These are phyloP conservation scores for Desoria tigrina DNA, from an alignment of 2,888 invertebrate genomes.

Conservation along the genomic window DNA sequence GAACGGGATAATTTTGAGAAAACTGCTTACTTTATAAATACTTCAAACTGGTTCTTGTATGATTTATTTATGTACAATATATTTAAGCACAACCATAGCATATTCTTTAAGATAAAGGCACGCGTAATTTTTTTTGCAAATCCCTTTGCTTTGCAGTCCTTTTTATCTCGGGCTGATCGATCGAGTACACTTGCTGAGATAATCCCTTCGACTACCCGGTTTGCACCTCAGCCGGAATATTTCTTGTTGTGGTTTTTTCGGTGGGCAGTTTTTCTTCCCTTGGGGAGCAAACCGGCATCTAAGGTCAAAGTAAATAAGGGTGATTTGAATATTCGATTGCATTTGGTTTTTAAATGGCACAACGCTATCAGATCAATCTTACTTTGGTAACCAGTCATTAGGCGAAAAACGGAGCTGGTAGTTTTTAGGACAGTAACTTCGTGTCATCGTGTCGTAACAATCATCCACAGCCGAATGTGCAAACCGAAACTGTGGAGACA, in stretches of 20 bases:
- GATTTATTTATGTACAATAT: too few relatives aligned
- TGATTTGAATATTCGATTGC: background rate
- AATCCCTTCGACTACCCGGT: conserved; percentile 42
- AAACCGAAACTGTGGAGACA: conserved; percentile 29
- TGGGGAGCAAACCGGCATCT: conserved; percentile 30
- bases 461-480: conserved; percentile 20
- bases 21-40: too few relatives aligned
- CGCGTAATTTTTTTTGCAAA: too few relatives aligned
- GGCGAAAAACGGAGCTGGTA: conserved; percentile 32
- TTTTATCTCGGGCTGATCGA: conserved; percentile 35
- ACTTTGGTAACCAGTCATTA: conserved; percentile 40
- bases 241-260: background rate
- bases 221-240: conserved; percentile 35
- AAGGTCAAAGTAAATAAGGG: background rate
- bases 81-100: too few relatives aligned
- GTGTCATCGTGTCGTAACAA: conserved; percentile 35
- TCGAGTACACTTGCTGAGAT: conserved; percentile 32
- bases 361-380: background rate
- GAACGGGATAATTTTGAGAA: too few relatives aligned
- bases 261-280: conserved; percentile 20
- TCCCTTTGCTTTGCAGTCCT: too few relatives aligned
- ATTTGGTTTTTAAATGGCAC: background rate
- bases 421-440: conserved; percentile 37
- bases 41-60: too few relatives aligned
- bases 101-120: too few relatives aligned